Evolutionary conservation across 2,113 vertebrate genomes (phyloP).

Genomic region (Protobothrops mucrosquamatus): DNA sequence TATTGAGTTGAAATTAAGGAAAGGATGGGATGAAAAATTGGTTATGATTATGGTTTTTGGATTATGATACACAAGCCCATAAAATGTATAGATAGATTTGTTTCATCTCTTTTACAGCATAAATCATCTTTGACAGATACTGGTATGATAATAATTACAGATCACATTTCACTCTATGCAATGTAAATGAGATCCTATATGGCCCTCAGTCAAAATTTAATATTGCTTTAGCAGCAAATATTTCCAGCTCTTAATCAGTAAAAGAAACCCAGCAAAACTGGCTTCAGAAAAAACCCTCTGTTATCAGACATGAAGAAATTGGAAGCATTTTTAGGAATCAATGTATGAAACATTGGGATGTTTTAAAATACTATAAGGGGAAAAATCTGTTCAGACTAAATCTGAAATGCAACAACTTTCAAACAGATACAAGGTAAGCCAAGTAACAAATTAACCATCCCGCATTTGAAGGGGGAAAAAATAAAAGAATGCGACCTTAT

Average conservation of each 20-base stretch:
- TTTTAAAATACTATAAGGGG: not conserved
- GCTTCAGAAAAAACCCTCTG: not conserved
- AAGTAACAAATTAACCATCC: not conserved
- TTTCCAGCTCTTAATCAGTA: not conserved
- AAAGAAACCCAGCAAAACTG: not conserved
- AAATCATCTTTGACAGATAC: not conserved
- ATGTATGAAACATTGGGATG: not conserved
- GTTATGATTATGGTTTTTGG: not conserved
- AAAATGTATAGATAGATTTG: not conserved
- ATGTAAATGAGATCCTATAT: not conserved
- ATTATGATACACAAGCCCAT: not conserved
- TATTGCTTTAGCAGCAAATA: not conserved
- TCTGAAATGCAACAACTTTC: not conserved
- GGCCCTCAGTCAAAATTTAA: not conserved
- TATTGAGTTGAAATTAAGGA: not conserved
- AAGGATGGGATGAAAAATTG: not conserved
- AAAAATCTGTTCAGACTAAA: not conserved
- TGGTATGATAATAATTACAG: not conserved
- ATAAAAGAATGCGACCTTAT: not conserved
- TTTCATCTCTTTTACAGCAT: not conserved
- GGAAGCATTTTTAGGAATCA: not conserved
- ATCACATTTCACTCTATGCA: not conserved
- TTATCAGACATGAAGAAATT: not conserved
- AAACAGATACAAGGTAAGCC: not conserved
- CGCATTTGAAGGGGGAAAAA: not conserved